phyloP scores from a whole-genome alignment of 2,797 vertebrate genomes.

The Sebastes diaconus region DNA sequence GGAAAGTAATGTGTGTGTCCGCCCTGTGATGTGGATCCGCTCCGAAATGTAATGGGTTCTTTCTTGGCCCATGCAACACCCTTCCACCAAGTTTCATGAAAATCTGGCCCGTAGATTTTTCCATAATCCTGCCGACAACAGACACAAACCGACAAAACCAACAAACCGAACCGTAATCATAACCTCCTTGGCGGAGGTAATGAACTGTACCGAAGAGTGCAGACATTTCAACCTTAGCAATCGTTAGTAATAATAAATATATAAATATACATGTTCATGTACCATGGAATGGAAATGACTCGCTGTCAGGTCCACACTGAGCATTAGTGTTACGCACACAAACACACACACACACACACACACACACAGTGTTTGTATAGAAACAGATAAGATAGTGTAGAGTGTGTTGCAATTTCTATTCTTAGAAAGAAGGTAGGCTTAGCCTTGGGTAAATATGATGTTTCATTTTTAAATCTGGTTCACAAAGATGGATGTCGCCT shows the following conservation, averaged over 20 bases:
- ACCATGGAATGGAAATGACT: neutral
- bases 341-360: neutral
- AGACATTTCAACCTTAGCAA: too few species aligned
- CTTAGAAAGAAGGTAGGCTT: constrained; percentile 37
- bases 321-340: neutral
- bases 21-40: too few species aligned
- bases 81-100: too few species aligned
- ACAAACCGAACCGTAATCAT: too few species aligned
- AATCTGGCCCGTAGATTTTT: too few species aligned
- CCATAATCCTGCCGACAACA: too few species aligned
- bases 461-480: constrained; percentile 41
- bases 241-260: too few species aligned
- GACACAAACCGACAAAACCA: too few species aligned
- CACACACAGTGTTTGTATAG: neutral
- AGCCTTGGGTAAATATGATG: constrained; percentile 37
- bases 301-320: neutral
- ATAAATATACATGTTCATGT: neutral
- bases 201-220: too few species aligned
- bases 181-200: too few species aligned
- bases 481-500: constrained; percentile 39
- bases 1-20: too few species aligned
- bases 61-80: neutral
- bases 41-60: neutral
- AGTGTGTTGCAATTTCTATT: constrained; percentile 32
- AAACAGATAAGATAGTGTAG: neutral